These are phyloP conservation scores for Serrognathus titanus DNA, from an alignment of 2,888 invertebrate genomes.

Conservation along the genomic window DNA sequence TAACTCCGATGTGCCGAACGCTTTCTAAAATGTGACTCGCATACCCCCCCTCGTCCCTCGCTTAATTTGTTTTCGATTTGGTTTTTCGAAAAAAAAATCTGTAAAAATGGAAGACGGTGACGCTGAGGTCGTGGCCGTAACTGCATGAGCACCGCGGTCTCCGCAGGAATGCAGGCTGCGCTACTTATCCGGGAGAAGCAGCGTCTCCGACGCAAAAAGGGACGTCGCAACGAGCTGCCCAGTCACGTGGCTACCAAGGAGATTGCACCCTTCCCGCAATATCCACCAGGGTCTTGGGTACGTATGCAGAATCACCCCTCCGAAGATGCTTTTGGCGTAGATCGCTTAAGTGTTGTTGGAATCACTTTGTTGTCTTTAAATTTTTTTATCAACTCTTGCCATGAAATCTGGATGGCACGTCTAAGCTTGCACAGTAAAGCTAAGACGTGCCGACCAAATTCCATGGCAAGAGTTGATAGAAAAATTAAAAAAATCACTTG, in stretches of 20 bases:
- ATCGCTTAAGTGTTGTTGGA: too few species aligned
- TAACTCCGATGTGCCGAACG: too few species aligned
- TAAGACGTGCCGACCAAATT: too few species aligned
- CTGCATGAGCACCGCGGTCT: conserved; percentile 51
- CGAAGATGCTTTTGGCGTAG: too few species aligned
- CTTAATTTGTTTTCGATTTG: not conserved
- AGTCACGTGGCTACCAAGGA: conserved; percentile 84
- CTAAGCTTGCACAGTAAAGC: too few species aligned
- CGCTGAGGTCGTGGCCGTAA: conserved; percentile 25
- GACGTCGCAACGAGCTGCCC: conserved; percentile 73
- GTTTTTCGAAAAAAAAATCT: not conserved
- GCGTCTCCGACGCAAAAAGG: conserved; percentile 79
- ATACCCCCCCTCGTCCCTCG: not conserved
- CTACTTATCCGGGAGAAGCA: conserved; percentile 88
- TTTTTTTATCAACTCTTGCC: too few species aligned
- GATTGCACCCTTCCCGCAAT: conserved; percentile 84
- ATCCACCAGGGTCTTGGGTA: conserved; percentile 63
- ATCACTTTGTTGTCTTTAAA: too few species aligned
- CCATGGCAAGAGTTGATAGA: too few species aligned
- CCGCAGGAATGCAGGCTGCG: conserved; percentile 87
- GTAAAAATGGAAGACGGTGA: not conserved
- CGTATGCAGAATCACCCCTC: conserved; percentile 22
- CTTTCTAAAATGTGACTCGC: too few species aligned
- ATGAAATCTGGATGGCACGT: too few species aligned
- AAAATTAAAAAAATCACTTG: too few species aligned